Evolutionary conservation across 2,888 invertebrate genomes (phyloP).

Genomic region (Lycaena phlaeas): DNA sequence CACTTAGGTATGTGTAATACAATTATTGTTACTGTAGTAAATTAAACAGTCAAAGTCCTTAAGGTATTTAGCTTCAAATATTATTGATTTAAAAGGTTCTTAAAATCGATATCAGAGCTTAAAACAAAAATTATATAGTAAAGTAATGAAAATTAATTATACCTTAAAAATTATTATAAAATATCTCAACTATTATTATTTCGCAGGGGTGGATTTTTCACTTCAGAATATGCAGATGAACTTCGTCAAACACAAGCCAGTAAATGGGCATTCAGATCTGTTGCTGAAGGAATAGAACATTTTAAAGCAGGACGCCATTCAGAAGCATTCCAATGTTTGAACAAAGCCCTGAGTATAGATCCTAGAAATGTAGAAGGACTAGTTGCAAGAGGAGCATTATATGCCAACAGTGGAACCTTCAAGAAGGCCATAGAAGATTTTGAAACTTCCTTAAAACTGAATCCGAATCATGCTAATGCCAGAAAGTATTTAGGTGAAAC

Average conservation of each 20-base stretch:
- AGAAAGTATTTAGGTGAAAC: slow-evolving; percentile 96
- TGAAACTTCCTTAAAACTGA: slow-evolving; percentile 89
- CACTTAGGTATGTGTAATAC: slow-evolving; percentile 74
- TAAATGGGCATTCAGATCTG: slow-evolving; percentile 94
- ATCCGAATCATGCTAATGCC: slow-evolving; percentile 93
- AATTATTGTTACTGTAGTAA: too few species aligned
- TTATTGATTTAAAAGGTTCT: too few species aligned
- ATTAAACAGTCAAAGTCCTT: too few species aligned
- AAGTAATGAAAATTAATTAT: too few species aligned
- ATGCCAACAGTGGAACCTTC: slow-evolving; percentile 95
- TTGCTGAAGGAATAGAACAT: slow-evolving; percentile 95
- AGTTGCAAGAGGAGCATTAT: slow-evolving; percentile 92
- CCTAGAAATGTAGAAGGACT: slow-evolving; percentile 93
- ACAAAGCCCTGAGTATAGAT: slow-evolving; percentile 93
- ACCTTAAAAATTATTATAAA: too few species aligned
- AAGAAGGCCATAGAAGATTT: slow-evolving; percentile 96
- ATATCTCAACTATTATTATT: slow-evolving; percentile 5
- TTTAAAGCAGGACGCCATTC: slow-evolving; percentile 94
- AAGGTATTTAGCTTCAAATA: too few species aligned
- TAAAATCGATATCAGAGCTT: too few species aligned
- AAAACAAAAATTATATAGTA: too few species aligned
- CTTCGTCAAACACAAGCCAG: slow-evolving; percentile 92
- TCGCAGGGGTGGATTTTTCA: slow-evolving; percentile 80
- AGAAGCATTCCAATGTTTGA: slow-evolving; percentile 95
- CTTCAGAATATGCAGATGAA: slow-evolving; percentile 86